phyloP scores from a whole-genome alignment of 2,888 invertebrate species.

The Boloria euphrosyne region DNA sequence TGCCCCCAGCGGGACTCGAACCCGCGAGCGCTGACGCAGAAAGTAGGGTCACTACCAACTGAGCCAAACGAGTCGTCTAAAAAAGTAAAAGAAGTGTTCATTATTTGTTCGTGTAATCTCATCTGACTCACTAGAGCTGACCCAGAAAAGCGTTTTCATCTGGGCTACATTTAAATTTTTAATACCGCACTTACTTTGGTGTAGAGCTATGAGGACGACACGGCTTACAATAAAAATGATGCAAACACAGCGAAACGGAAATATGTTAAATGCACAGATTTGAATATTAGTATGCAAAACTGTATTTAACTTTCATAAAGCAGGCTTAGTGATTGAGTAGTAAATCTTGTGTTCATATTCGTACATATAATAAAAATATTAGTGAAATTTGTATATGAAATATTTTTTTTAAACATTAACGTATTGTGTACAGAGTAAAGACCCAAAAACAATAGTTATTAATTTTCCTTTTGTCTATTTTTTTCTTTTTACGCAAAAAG shows the following conservation, averaged over 20 bases:
- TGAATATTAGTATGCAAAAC: slow-evolving; percentile 1
- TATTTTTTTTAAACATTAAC: too few species aligned
- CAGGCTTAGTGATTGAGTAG: neutral
- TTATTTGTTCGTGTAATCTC: slow-evolving; percentile 26
- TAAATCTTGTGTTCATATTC: too few species aligned
- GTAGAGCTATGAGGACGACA: slow-evolving; percentile 28
- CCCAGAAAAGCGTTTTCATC: slow-evolving; percentile 41
- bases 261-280: slow-evolving; percentile 21
- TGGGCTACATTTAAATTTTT: slow-evolving; percentile 39
- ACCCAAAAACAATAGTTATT: too few species aligned
- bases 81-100: neutral
- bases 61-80: too few species aligned
- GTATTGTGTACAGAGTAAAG: too few species aligned
- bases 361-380: too few species aligned
- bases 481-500: too few species aligned
- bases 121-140: slow-evolving; percentile 31
- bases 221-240: slow-evolving; percentile 22
- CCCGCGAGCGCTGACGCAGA: too few species aligned
- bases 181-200: slow-evolving; percentile 37
- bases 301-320: slow-evolving; percentile 1
- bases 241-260: slow-evolving; percentile 20
- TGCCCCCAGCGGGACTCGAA: too few species aligned
- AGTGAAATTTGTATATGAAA: too few species aligned
- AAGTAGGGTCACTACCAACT: too few species aligned
- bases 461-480: too few species aligned